These are phyloP conservation scores for Limnephilus auricula DNA, from an alignment of 2,888 invertebrate genomes.

Conservation along the genomic window DNA sequence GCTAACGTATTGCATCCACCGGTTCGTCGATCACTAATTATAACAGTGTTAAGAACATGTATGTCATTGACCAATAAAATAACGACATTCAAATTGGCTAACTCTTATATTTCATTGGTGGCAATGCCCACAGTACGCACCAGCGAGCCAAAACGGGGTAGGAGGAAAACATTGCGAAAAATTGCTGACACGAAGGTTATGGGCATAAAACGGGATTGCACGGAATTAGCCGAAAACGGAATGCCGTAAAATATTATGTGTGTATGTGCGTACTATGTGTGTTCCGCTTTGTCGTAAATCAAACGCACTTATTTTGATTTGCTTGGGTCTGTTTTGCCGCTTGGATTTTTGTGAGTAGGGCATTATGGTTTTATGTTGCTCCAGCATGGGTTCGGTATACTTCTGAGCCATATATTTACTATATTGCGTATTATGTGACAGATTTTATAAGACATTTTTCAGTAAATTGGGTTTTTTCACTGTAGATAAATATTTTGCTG, in stretches of 20 bases:
- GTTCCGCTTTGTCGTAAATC: slow-evolving; percentile 61
- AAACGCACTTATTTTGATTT: slow-evolving; percentile 62
- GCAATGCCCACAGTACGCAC: not conserved
- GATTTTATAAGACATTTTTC: slow-evolving; percentile 20
- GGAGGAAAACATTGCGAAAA: slow-evolving; percentile 56
- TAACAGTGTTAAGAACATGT: too few relatives aligned
- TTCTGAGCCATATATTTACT: slow-evolving; percentile 3
- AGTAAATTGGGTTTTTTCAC: not conserved
- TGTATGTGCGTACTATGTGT: slow-evolving; percentile 28
- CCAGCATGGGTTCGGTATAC: slow-evolving; percentile 25
- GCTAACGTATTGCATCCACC: too few relatives aligned
- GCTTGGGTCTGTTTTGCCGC: slow-evolving; percentile 25
- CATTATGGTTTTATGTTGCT: slow-evolving; percentile 38
- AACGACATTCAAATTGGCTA: too few relatives aligned
- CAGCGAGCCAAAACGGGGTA: slow-evolving; percentile 15
- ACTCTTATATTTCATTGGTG: not conserved
- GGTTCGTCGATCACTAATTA: too few relatives aligned
- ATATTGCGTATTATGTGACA: slow-evolving; percentile 14
- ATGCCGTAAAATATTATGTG: slow-evolving; percentile 60
- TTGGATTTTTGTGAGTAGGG: slow-evolving; percentile 35
- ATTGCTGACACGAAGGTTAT: slow-evolving; percentile 62
- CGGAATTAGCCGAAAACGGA: slow-evolving; percentile 64
- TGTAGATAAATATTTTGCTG: not conserved
- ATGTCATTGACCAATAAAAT: too few relatives aligned
- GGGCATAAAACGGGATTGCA: slow-evolving; percentile 62